Base-by-base conservation (phyloP, 2,888 invertebrate genomes). In the Agrilus biguttatus region DNA sequence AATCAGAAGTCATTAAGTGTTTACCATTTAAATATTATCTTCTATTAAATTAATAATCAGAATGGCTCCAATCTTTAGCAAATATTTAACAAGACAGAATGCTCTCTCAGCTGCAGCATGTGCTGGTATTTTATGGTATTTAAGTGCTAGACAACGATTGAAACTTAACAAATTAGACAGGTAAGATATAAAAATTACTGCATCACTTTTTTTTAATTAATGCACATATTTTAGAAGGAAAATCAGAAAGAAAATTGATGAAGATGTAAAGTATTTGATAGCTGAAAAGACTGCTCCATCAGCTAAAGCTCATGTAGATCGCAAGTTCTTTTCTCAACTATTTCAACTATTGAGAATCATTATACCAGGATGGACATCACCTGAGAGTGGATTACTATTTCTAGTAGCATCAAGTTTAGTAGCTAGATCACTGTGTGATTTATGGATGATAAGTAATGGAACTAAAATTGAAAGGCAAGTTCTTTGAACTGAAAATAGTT, bases 401-500 rank as follows among this genome's bases (percentile, higher is more conserved):
- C 62, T 89, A 19, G 80, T 91, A 7, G 96, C 95, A 1, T 60
- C 70, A 5, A 80, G 91, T 5, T 71, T 98, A 36, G 74, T 95
- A 17, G 80, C 87, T 2, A 74, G 96, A 52, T 95, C 97, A 0
- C 75, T 92, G 52, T 95, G 95, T 59, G 98, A 98, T 67, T 75
- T 98, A 41, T 98, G 95, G 93, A 81, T 97, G 72, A 98, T 98
- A 53, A 85, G 89, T 58, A 90, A 87, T 62, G 87, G 89, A 10
- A 97, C 97, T 2, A 74, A 85, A 43, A 80, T 97, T 54, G 97
- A 97, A 73, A 89, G 87, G 86, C 83, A 63, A 68, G 19, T 38
- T 36, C 34, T 33, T 41, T 33, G 7, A 10, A 32, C 19, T 17
- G n/a, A 7, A 28, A 37, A 37, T 37, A 14, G 10, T 33, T 37